Evolutionary conservation across 1,140 invertebrate species (phyloP), one percentile per base, ranked within the genome.

Genomic region (Pseudomyrmex pallidus): DNA sequence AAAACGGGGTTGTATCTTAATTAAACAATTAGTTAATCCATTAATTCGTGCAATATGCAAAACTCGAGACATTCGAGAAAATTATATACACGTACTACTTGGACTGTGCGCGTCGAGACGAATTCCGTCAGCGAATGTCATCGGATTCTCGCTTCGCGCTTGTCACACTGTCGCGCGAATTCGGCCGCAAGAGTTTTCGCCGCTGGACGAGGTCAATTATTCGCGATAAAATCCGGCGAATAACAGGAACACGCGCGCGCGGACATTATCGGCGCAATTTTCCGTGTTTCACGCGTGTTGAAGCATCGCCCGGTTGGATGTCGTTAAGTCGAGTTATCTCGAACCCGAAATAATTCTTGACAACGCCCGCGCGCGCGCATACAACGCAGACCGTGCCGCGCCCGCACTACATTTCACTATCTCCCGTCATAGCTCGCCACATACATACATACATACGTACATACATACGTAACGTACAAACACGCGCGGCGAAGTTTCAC

Each of bases 391-490:
- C 13, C 61, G 61, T 44, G 68, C 46, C 44, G 66, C 48, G 44
- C 54, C 54, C 73, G 70, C 80, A 82, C 78, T 87, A 85, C 85
- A 76, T 88, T 85, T 87, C 83, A 68, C 85, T 88, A 88, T 88
- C 85, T 88, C 56, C 35, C 72, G 85, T 78, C 85, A 80, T 76
- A 84, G 74, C 64, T 78, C 64, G 78, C 56, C 63, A 57, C 62
- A 48, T 63, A 74, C n/a, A 35, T 22, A 12, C 20, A 20, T 59
- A 59, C 12, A 20, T 59, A 59, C 17, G 57, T 22, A 12, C 20
- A 20, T 59, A 59, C 12, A 0, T 62, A 62, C 67, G 61, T 35
- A 22, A 73, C 63, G 44, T 73, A 78, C 57, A 73, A 64, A 83
- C 74, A 80, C 82, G 62, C 35, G 50, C 20, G 54, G 17, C 66